phyloP scores from a whole-genome alignment of 2,797 vertebrate species.

The Urophycis tenuis region DNA sequence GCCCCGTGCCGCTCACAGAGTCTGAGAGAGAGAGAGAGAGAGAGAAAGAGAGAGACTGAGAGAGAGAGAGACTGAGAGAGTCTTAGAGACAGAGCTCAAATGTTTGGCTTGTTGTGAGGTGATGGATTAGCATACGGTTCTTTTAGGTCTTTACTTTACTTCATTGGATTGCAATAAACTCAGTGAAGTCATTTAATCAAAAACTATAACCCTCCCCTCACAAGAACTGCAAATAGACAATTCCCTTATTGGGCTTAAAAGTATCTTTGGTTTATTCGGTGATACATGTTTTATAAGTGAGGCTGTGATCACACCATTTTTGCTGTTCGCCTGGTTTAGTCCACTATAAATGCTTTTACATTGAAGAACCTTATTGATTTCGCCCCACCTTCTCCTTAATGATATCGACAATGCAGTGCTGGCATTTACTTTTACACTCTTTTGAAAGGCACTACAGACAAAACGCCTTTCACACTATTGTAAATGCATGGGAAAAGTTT shows the following conservation, averaged over 20 bases:
- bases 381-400: slow-evolving; percentile 43
- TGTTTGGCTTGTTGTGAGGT: neutral
- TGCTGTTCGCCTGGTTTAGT: slow-evolving; percentile 44
- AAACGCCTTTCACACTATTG: slow-evolving; percentile 36
- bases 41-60: neutral
- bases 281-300: slow-evolving; percentile 50
- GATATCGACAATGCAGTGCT: slow-evolving; percentile 47
- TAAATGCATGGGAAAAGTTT: neutral
- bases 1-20: slow-evolving; percentile 14
- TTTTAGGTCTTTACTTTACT: neutral
- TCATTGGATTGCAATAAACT: neutral
- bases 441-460: slow-evolving; percentile 57
- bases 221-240: neutral
- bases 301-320: slow-evolving; percentile 30
- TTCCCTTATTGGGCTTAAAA: slow-evolving; percentile 16
- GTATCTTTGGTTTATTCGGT: slow-evolving; percentile 44
- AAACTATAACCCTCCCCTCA: neutral
- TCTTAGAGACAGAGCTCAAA: neutral
- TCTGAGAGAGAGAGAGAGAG: neutral
- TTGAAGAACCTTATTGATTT: slow-evolving; percentile 65
- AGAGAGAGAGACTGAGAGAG: neutral
- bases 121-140: neutral
- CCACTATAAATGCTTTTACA: slow-evolving; percentile 58
- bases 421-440: slow-evolving; percentile 44
- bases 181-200: neutral